Percentiles rank a stretch among this genome's conserved stretches.
phyloP scores from a whole-genome alignment of 2,888 invertebrate species.

The Ennomos quercinarius region DNA sequence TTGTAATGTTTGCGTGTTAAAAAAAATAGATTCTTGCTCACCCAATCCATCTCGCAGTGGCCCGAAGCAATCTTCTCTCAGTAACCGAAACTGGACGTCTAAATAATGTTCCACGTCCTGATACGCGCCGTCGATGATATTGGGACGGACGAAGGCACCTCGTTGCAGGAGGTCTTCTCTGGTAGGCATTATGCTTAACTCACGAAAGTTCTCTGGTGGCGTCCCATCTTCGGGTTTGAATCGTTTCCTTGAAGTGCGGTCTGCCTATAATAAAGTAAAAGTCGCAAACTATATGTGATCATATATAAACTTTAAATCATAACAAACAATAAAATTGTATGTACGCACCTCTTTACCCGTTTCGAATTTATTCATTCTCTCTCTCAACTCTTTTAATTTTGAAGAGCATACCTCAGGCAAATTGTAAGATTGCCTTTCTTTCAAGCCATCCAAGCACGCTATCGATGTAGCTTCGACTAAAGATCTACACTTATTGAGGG shows the following conservation, averaged over 20 bases:
- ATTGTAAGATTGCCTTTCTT: constrained; percentile 52
- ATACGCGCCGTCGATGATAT: constrained; percentile 87
- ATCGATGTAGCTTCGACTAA: constrained; percentile 61
- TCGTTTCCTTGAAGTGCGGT: constrained; percentile 4
- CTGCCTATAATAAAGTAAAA: constrained; percentile 9
- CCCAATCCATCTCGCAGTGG: constrained; percentile 89
- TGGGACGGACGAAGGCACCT: constrained; percentile 72
- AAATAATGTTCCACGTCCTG: constrained; percentile 89
- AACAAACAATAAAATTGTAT: background rate
- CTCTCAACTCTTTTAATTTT: constrained; percentile 53
- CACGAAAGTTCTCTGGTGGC: constrained; percentile 69
- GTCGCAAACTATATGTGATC: background rate
- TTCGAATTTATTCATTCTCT: constrained; percentile 52
- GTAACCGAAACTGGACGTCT: constrained; percentile 90
- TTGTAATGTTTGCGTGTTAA: too few relatives aligned
- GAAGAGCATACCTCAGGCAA: constrained; percentile 49
- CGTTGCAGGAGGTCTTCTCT: constrained; percentile 58
- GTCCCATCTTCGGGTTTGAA: constrained; percentile 38
- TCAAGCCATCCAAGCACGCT: constrained; percentile 59
- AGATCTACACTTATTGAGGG: constrained; percentile 62
- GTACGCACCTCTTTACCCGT: constrained; percentile 53
- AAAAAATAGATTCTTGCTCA: constrained; percentile 57
- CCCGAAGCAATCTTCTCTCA: constrained; percentile 92
- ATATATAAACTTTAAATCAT: too few relatives aligned
- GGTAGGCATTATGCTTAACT: constrained; percentile 61